Percentiles rank a stretch among this genome's conserved stretches.
Conservation (phyloP, 2,888 invertebrate species). For the Miltochrista miniata region DNA sequence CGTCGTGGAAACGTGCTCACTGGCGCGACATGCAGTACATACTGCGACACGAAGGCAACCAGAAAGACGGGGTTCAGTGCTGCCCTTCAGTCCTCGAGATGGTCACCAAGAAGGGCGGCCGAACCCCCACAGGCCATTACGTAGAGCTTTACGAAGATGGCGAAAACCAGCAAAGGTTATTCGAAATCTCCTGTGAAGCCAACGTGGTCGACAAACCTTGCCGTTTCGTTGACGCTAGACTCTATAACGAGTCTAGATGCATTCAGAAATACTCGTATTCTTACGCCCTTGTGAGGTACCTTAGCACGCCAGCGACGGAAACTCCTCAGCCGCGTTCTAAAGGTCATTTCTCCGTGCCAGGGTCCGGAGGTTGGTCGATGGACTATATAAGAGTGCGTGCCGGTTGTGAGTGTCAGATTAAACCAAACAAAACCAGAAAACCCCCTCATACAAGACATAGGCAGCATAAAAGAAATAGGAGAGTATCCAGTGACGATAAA, state of each 20-base stretch:
- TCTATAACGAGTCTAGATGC: conserved; percentile 89
- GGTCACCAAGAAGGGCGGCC: conserved; percentile 90
- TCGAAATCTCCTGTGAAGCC: conserved; percentile 90
- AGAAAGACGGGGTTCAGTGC: conserved; percentile 85
- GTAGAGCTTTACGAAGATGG: conserved; percentile 90
- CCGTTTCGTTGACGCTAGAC: conserved; percentile 87
- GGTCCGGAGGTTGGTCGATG: conserved; percentile 87
- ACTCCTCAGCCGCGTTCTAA: conserved; percentile 68
- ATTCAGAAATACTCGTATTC: conserved; percentile 93
- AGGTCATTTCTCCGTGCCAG: conserved; percentile 77
- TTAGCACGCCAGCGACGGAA: conserved; percentile 63
- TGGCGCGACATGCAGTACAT: conserved; percentile 86
- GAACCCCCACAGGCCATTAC: conserved; percentile 87
- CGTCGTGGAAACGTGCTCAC: conserved; percentile 82
- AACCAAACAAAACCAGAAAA: conserved; percentile 83
- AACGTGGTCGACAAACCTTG: conserved; percentile 89
- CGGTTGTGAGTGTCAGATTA: conserved; percentile 93
- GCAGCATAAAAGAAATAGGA: conserved; percentile 63
- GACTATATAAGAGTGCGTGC: conserved; percentile 93
- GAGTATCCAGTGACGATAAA: conserved; percentile 62
- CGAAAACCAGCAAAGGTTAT: conserved; percentile 87
- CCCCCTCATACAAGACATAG: conserved; percentile 66
- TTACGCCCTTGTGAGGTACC: conserved; percentile 90
- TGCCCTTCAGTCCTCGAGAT: conserved; percentile 91
- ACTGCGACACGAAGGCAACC: conserved; percentile 78